Conservation (phyloP, 1,140 invertebrate genomes). For the Nomia melanderi region DNA sequence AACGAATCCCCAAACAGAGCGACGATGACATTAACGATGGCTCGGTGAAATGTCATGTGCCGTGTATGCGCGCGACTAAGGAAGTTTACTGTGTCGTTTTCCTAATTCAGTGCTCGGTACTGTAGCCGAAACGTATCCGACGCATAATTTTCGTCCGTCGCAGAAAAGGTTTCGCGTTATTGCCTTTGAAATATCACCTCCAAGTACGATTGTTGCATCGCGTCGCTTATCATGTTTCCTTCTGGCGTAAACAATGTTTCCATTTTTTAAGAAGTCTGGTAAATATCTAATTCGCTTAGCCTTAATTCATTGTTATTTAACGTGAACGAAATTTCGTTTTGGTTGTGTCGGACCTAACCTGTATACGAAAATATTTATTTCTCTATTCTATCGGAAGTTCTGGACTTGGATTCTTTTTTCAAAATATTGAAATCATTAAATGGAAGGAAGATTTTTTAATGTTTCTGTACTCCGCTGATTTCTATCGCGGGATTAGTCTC, state of each 20-base stretch:
- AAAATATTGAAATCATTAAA: neutral
- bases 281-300: conserved; percentile 54
- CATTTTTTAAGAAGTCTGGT: conserved; percentile 81
- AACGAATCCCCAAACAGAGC: conserved; percentile 14
- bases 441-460: too few species aligned
- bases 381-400: too few species aligned
- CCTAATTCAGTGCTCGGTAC: conserved; percentile 16
- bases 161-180: neutral
- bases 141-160: conserved; percentile 12
- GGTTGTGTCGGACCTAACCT: conserved; percentile 28
- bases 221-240: conserved; percentile 73
- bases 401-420: too few species aligned
- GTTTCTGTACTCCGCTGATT: neutral
- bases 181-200: conserved; percentile 13
- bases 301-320: neutral
- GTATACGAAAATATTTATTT: conserved; percentile 9
- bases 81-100: conserved; percentile 30
- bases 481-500: neutral
- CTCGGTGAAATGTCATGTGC: conserved; percentile 41
- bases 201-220: conserved; percentile 29
- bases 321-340: neutral
- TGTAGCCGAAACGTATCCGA: neutral
- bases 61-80: conserved; percentile 5
- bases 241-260: conserved; percentile 75
- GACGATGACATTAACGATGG: conserved; percentile 41